phyloP scores from a whole-genome alignment of 1,140 invertebrate genomes.

The Caenorhabditis latens region DNA sequence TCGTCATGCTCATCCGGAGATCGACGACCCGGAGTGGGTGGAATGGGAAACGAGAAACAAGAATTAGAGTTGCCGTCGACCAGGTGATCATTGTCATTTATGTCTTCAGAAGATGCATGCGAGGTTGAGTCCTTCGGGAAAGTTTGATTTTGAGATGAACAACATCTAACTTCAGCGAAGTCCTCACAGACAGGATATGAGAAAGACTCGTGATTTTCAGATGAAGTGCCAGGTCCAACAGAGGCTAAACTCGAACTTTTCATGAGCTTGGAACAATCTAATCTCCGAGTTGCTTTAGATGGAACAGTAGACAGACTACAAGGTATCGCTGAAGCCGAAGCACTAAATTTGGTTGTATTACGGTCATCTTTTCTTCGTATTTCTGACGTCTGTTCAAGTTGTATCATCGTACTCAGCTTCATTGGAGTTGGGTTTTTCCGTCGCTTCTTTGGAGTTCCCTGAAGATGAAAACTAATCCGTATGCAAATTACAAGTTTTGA shows the following conservation, averaged over 20 bases:
- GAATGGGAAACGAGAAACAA: background rate
- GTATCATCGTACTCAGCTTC: background rate
- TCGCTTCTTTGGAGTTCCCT: background rate
- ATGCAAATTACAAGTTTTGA: background rate
- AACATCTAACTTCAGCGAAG: too few relatives aligned
- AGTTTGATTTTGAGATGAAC: too few relatives aligned
- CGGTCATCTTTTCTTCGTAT: background rate
- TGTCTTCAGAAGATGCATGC: background rate
- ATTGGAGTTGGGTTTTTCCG: constrained; percentile 35
- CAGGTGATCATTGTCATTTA: background rate
- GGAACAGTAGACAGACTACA: background rate
- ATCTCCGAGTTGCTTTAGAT: background rate
- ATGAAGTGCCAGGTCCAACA: too few relatives aligned
- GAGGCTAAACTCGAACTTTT: too few relatives aligned
- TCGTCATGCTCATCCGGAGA: background rate
- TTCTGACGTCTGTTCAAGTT: background rate
- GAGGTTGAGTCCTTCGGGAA: too few relatives aligned
- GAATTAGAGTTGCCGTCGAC: background rate
- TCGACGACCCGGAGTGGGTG: background rate
- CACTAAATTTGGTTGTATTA: background rate
- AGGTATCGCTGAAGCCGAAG: background rate
- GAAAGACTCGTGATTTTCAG: too few relatives aligned
- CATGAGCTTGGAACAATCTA: background rate
- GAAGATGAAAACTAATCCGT: constrained; percentile 2
- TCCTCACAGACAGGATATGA: too few relatives aligned